Percentiles rank a stretch among this genome's conserved stretches.
Evolutionary conservation across 2,113 vertebrate genomes (phyloP).

Genomic region (Delphinus delphis): DNA sequence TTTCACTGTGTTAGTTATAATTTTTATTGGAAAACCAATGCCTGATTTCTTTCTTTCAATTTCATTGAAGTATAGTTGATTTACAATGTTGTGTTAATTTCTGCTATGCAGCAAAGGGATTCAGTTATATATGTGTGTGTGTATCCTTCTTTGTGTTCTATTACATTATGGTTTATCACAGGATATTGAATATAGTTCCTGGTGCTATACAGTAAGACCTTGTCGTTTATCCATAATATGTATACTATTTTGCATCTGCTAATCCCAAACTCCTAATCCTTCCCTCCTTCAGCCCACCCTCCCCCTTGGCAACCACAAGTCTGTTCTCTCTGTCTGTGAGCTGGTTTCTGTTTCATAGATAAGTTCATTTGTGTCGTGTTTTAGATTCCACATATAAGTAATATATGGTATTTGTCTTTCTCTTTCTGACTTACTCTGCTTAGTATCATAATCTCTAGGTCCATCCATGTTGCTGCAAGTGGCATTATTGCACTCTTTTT

Average conservation of each 20-base stretch:
- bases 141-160: background rate
- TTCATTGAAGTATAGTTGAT: background rate
- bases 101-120: background rate
- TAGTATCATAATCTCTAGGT: background rate
- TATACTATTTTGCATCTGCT: background rate
- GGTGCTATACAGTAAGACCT: background rate
- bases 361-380: background rate
- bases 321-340: background rate
- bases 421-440: background rate
- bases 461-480: background rate
- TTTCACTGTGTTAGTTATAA: background rate
- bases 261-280: background rate
- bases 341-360: fast-evolving
- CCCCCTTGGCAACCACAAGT: background rate
- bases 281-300: background rate
- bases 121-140: background rate
- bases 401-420: background rate
- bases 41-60: background rate
- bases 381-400: no score
- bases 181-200: background rate
- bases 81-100: background rate
- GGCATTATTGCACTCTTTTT: no score
- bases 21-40: background rate
- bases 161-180: background rate
- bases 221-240: background rate